Evolutionary conservation across 2,113 vertebrate genomes (phyloP).

Genomic region (Rhegmatorhina hoffmannsi): DNA sequence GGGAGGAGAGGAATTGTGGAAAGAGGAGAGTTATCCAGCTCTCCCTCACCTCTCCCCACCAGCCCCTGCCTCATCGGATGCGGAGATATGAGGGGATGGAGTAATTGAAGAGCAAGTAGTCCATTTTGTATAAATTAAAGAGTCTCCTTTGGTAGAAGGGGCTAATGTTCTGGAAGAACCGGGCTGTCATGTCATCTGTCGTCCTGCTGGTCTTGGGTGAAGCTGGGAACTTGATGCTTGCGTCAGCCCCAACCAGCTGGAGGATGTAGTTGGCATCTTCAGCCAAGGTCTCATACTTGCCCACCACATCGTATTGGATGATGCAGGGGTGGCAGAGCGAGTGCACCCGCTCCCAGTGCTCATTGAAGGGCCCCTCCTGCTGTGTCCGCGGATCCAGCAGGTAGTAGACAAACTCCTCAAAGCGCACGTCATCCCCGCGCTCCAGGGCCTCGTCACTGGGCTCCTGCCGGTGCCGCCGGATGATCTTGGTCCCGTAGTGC

Average conservation of each 20-base stretch:
- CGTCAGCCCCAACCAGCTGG: conserved; percentile 79
- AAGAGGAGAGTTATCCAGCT: conserved; percentile 26
- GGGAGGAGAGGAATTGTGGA: not conserved
- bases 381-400: conserved; percentile 89
- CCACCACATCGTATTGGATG: conserved; percentile 91
- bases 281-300: conserved; percentile 94
- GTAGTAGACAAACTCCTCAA: conserved; percentile 93
- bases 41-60: not conserved
- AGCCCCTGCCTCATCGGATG: conserved; percentile 68
- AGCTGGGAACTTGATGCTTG: conserved; percentile 82
- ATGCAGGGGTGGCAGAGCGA: conserved; percentile 94
- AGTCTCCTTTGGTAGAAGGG: conserved; percentile 92
- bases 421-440: conserved; percentile 87
- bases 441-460: conserved; percentile 81
- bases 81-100: conserved; percentile 86
- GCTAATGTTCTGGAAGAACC: conserved; percentile 89
- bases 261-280: conserved; percentile 91
- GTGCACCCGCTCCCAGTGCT: conserved; percentile 94
- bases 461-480: conserved; percentile 82
- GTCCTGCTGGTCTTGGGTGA: conserved; percentile 82
- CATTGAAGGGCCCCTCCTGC: conserved; percentile 89
- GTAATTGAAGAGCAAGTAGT: conserved; percentile 97
- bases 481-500: conserved; percentile 90
- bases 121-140: conserved; percentile 94
- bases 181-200: conserved; percentile 79